These are phyloP conservation scores for Microdon myrmicae DNA, from an alignment of 2,888 invertebrate species.

Conservation along the genomic window DNA sequence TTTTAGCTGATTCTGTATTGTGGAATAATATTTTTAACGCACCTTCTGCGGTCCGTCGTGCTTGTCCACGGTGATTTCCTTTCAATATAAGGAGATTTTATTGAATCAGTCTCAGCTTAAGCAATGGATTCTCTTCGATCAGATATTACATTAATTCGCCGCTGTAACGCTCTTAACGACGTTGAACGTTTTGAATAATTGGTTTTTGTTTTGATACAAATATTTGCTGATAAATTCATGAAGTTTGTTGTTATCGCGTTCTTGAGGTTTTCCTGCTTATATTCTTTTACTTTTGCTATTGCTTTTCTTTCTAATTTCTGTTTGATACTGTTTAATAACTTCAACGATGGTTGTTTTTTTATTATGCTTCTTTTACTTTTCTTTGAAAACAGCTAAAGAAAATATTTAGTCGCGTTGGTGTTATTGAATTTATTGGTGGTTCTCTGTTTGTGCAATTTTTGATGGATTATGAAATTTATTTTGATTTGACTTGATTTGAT, in stretches of 20 bases:
- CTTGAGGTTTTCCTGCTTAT: slow-evolving; percentile 43
- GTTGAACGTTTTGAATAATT: slow-evolving; percentile 57
- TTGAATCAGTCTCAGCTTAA: slow-evolving; percentile 50
- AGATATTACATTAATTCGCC: slow-evolving; percentile 46
- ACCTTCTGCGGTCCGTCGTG: too few species aligned
- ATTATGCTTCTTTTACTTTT: slow-evolving; percentile 49
- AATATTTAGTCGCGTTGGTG: slow-evolving; percentile 9
- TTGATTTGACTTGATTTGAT: slow-evolving; percentile 34
- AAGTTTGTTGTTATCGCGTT: slow-evolving; percentile 59
- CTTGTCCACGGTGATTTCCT: too few species aligned
- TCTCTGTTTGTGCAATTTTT: slow-evolving; percentile 4
- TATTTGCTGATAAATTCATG: slow-evolving; percentile 63
- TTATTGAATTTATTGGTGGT: slow-evolving; percentile 3
- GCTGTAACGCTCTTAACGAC: slow-evolving; percentile 54
- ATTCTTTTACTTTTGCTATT: slow-evolving; percentile 4
- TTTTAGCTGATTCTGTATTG: too few species aligned
- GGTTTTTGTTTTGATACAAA: slow-evolving; percentile 59
- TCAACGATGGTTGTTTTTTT: slow-evolving; percentile 32
- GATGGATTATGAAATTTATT: too few species aligned
- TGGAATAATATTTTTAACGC: too few species aligned
- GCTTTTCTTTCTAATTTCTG: slow-evolving; percentile 38
- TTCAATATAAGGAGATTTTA: too few species aligned
- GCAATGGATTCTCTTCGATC: slow-evolving; percentile 44
- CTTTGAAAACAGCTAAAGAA: slow-evolving; percentile 13
- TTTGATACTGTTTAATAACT: slow-evolving; percentile 24